Base-by-base conservation (phyloP, 2,888 invertebrate species). In the Resseliella maxima region DNA sequence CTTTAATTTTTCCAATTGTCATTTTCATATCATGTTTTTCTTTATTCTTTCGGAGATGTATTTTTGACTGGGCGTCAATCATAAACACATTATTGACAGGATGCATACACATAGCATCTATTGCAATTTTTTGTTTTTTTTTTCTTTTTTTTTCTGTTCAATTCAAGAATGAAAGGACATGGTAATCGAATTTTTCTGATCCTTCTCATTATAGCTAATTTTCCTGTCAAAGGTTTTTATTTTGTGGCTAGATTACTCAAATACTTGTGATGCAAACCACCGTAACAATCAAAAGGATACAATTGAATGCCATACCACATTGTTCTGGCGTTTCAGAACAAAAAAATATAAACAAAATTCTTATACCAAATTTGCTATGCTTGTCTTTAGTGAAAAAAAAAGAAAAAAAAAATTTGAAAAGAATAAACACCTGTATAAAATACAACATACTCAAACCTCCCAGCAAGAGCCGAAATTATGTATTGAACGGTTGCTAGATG, bases 21-120 rank as follows among this genome's bases (percentile, higher is more conserved):
- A n/a, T n/a, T n/a, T n/a, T n/a, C n/a, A n/a, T n/a, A n/a, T n/a
- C n/a, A n/a, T 72, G 31, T 5, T 3, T n/a, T 2, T 31, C 72
- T 15, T 50, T 59, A 3, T 59, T 5, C 2, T 2, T 59, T 10
- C 21, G 59, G 24, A n/a, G 59, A 24, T 41, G 18, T 18, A 15
- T 50, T 50, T 50, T 18, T 50, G 0, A 31, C 15, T 35, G 72
- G 72, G 72, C 72, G 72, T 72, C 72, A 2, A 31, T 72, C 31
- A 72, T 72, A 72, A 72, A 72, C 72, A 72, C 72, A 72, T 72
- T 72, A 72, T 72, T 72, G 72, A 72, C 72, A 72, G 35, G 72
- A 72, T 27, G 0, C 72, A 15, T 72, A 1, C 31, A 72, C 72
- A 72, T 8, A 72, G 21, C 50, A 18, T 50, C 59, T 3, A 59